These are phyloP conservation scores for Eulemur macaco DNA, from an alignment of 2,113 vertebrate genomes.

Conservation along the genomic window DNA sequence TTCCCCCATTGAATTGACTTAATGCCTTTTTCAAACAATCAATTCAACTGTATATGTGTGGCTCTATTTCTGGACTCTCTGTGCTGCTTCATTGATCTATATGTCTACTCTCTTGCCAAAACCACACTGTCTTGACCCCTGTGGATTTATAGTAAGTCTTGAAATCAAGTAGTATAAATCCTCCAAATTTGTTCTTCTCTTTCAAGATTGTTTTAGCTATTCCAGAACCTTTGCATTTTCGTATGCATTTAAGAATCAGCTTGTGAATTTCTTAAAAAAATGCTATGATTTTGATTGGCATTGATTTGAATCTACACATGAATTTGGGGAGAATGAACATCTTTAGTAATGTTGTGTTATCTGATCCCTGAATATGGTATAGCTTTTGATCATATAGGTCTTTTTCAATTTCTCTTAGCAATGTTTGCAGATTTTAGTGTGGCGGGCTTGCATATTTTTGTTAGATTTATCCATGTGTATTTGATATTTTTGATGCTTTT, in stretches of 20 bases:
- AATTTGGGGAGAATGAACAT: neutral
- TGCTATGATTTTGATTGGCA: constrained; percentile 24
- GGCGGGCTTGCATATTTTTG: neutral
- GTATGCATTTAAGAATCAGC: constrained; percentile 12
- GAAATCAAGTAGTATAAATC: constrained; percentile 42
- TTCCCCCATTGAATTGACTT: constrained; percentile 15
- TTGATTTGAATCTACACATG: constrained; percentile 15
- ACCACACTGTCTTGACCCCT: constrained; percentile 46
- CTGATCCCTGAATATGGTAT: neutral
- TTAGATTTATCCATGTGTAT: neutral
- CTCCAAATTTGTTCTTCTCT: constrained; percentile 43
- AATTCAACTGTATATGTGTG: neutral
- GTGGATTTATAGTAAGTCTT: constrained; percentile 58
- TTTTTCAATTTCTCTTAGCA: constrained; percentile 29
- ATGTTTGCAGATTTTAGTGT: neutral
- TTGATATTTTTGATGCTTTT: constrained; percentile 38
- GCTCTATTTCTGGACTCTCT: constrained; percentile 17
- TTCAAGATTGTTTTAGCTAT: constrained; percentile 47
- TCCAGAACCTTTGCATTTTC: constrained; percentile 38
- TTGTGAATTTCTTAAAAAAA: constrained; percentile 41
- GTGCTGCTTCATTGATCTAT: constrained; percentile 40
- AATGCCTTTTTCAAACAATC: constrained; percentile 45
- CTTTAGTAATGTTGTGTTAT: neutral
- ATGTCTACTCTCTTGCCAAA: constrained; percentile 48
- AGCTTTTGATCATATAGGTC: constrained; percentile 1